A percentile compares a stretch with the other conserved stretches of the same genome.
Conservation (phyloP, 2,797 vertebrate genomes). For the Kryptolebias ocellatus region DNA sequence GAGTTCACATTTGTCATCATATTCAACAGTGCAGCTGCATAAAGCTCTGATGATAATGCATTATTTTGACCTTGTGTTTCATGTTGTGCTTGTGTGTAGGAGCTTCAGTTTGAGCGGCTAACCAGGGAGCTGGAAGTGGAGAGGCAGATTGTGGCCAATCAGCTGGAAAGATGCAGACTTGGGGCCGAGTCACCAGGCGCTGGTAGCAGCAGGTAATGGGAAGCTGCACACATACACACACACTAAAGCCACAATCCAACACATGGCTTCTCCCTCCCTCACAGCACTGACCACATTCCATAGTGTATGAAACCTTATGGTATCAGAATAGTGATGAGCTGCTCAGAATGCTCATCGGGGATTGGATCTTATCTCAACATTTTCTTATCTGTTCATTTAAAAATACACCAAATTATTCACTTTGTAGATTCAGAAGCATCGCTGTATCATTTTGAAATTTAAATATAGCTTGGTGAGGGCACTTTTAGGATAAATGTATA, state of each 20-base stretch:
- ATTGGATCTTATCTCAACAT: conserved; percentile 35
- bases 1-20: conserved; percentile 43
- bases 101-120: conserved; percentile 98
- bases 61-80: conserved; percentile 25
- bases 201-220: conserved; percentile 95
- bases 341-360: conserved; percentile 23
- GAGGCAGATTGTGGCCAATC: conserved; percentile 99
- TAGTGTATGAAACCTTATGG: conserved; percentile 67
- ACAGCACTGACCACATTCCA: conserved; percentile 61
- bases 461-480: too few species aligned
- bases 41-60: conserved; percentile 23
- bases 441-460: too few species aligned
- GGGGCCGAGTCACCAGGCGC: conserved; percentile 95
- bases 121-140: conserved; percentile 99
- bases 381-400: conserved; percentile 6
- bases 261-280: conserved; percentile 69
- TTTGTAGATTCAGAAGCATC: background rate
- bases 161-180: conserved; percentile 99
- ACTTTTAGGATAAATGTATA: too few species aligned
- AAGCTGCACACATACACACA: conserved; percentile 36
- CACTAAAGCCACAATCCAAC: conserved; percentile 45
- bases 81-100: conserved; percentile 82
- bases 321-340: conserved; percentile 49
- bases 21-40: conserved; percentile 29
- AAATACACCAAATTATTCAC: conserved; percentile 1